phyloP scores from a whole-genome alignment of 92 coral and sea anemone genomes.

The Palythoa grandiflora region DNA sequence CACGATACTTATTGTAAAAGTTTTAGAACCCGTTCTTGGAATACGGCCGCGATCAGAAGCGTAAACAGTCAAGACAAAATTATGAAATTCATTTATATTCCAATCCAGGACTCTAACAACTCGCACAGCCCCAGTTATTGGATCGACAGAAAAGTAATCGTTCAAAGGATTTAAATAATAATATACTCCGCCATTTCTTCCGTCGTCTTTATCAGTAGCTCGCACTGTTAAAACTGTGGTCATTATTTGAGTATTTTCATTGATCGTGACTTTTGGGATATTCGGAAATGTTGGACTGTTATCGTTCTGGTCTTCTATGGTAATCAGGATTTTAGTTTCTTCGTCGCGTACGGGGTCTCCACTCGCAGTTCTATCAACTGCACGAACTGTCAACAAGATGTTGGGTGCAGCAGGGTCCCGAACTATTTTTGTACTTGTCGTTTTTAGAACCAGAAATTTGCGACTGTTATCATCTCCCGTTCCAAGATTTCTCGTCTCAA shows the following conservation, averaged over 20 bases:
- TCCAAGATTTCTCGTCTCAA: slow-evolving; percentile 40
- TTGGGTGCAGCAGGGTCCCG: slow-evolving; percentile 63
- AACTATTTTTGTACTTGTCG: slow-evolving; percentile 59
- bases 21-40: slow-evolving; percentile 12
- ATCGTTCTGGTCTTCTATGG: slow-evolving; percentile 63
- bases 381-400: slow-evolving; percentile 67
- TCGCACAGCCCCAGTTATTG: slow-evolving; percentile 67
- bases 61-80: slow-evolving; percentile 30
- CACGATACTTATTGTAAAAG: slow-evolving; percentile 13
- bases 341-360: slow-evolving; percentile 62
- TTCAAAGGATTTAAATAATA: slow-evolving; percentile 60
- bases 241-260: slow-evolving; percentile 52
- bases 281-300: slow-evolving; percentile 49
- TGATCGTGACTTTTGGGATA: slow-evolving; percentile 23
- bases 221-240: slow-evolving; percentile 54
- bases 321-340: slow-evolving; percentile 60
- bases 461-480: slow-evolving; percentile 29
- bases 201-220: slow-evolving; percentile 66
- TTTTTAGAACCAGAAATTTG: slow-evolving; percentile 60
- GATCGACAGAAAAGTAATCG: slow-evolving; percentile 62
- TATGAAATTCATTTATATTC: background rate
- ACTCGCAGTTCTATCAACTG: slow-evolving; percentile 28
- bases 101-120: slow-evolving; percentile 54
- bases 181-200: slow-evolving; percentile 72
- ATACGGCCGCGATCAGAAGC: slow-evolving; percentile 65